Evolutionary conservation across 2,797 vertebrate genomes (phyloP), one percentile per base, ranked within the genome.

Genomic region (Kryptolebias ocellatus): DNA sequence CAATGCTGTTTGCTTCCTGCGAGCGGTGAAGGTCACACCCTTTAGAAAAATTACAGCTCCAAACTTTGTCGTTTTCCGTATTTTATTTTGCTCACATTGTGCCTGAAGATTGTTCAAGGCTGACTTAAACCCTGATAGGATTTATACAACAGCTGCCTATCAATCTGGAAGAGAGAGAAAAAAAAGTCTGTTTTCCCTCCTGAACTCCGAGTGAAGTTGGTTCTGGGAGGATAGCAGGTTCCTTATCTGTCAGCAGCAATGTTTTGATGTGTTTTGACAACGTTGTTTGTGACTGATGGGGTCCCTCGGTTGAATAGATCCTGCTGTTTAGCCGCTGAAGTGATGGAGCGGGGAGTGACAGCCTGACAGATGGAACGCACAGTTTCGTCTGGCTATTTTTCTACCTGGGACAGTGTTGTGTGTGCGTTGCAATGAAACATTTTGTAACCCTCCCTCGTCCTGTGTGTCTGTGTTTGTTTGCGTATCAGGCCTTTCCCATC

Each of bases 401-500:
- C 71, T 79, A 78, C 83, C 68, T 60, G 64, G 46, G 63, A 84
- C 49, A 64, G 29, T 47, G 39, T 8, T 20, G 3, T 15, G 37
- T 66, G 51, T 64, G 50, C 63, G 67, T n/a, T 28, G n/a, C 61
- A 70, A 84, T 76, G 5, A 61, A 72, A 20, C 46, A n/a, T 74
- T 50, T 64, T 73, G 20, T 75, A 47, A 57, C n/a, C 44, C 39
- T 45, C 27, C 66, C 60, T 66, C 78, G 78, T 63, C 62, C 74
- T 64, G 15, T 64, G n/a, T 78, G 1, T n/a, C 44, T 78, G 44
- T 8, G 39, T 80, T 17, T 85, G 65, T 72, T 64, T 83, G 67
- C 76, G 18, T 79, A 34, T 0, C 81, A 99, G 98, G 90, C 95
- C 97, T 5, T 99, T 99, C 85, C 98, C 98, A 0, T 96, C 97